Percentiles rank a stretch among this genome's conserved stretches.
Conservation (phyloP, 2,797 vertebrate species). For the Balearica regulorum region DNA sequence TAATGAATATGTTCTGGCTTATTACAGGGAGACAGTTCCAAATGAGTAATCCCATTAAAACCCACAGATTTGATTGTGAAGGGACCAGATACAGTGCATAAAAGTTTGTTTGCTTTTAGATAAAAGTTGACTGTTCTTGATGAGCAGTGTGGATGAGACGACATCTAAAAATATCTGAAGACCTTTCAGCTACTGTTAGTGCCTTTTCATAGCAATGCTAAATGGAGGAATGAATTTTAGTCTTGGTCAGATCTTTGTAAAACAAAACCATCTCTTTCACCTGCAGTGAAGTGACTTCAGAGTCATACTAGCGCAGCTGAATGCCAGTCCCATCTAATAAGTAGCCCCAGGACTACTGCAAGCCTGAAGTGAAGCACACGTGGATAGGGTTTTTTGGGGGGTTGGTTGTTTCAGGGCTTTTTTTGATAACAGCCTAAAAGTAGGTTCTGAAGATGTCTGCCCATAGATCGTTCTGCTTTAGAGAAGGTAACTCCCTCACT, state of each 20-base stretch:
- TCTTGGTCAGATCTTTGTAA: background rate
- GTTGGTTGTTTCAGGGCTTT: background rate
- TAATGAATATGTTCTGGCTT: slow-evolving; percentile 55
- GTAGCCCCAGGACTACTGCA: background rate
- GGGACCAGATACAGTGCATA: background rate
- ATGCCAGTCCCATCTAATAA: background rate
- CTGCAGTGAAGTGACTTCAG: background rate
- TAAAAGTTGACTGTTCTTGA: background rate
- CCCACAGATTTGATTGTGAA: slow-evolving; percentile 15
- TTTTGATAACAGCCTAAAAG: background rate
- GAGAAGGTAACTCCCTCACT: background rate
- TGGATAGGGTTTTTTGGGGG: background rate
- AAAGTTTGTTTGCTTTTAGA: slow-evolving; percentile 19
- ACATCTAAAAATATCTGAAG: background rate
- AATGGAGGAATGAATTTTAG: background rate
- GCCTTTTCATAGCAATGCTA: background rate
- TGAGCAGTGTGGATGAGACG: background rate
- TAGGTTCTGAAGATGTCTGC: background rate
- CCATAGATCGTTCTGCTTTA: background rate
- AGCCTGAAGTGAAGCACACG: background rate
- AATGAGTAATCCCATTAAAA: slow-evolving; percentile 46
- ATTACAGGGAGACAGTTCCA: background rate
- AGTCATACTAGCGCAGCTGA: background rate
- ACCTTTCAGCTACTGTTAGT: background rate
- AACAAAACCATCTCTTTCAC: background rate